These are phyloP conservation scores for Pelobates fuscus DNA, from an alignment of 2,113 vertebrate species.

Conservation along the genomic window DNA sequence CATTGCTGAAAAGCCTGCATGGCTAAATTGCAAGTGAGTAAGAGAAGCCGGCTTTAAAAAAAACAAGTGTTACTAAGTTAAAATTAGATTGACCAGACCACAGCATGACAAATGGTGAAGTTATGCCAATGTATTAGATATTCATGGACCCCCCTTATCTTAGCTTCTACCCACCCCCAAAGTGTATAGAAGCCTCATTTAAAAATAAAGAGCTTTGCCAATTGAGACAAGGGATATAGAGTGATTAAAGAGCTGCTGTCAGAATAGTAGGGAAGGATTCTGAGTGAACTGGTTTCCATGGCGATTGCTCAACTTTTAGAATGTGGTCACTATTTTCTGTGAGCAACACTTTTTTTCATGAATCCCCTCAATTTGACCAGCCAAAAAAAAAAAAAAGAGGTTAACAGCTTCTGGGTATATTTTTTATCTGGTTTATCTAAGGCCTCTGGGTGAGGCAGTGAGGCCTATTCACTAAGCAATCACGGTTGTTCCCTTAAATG, in stretches of 20 bases:
- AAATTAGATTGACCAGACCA: constrained; percentile 81
- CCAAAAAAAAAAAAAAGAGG: too few species aligned
- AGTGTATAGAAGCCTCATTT: not conserved
- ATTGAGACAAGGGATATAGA: not conserved
- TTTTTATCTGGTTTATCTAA: too few species aligned
- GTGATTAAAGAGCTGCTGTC: too few species aligned
- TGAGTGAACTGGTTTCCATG: not conserved
- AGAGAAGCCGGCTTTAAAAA: constrained; percentile 76
- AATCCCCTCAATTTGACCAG: too few species aligned
- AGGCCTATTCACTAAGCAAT: too few species aligned
- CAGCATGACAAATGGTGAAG: constrained; percentile 82
- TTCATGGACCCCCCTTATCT: constrained; percentile 54
- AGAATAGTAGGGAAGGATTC: not conserved
- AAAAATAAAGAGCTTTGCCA: not conserved
- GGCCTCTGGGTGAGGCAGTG: too few species aligned
- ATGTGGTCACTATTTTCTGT: not conserved
- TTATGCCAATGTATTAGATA: constrained; percentile 74
- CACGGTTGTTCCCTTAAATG: too few species aligned
- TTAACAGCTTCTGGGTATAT: too few species aligned
- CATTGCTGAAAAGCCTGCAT: constrained; percentile 56
- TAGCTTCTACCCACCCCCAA: constrained; percentile 9
- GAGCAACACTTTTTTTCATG: too few species aligned
- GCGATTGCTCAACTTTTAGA: too few species aligned
- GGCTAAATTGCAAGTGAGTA: constrained; percentile 67
- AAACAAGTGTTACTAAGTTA: constrained; percentile 73